Percentiles rank a stretch among this genome's conserved stretches.
Conservation (phyloP, 2,888 invertebrate genomes). For the Pyrocoelia pectoralis region DNA sequence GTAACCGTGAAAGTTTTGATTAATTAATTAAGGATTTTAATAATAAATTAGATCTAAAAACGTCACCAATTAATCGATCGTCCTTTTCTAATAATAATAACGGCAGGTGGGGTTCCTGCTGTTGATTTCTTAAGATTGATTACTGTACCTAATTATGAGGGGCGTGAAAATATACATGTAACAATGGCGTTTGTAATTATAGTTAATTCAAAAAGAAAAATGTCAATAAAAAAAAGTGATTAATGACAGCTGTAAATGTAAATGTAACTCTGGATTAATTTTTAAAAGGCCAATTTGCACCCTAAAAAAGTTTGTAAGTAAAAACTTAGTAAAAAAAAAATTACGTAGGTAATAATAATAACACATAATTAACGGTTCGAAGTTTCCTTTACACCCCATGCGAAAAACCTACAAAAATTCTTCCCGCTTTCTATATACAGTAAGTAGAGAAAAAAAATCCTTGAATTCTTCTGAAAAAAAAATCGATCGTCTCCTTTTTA, state of each 20-base stretch:
- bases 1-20: no score
- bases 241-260: neutral
- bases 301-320: no score
- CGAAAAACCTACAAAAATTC: neutral
- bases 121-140: slow-evolving; percentile 1
- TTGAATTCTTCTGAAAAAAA: neutral
- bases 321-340: no score
- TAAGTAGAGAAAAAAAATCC: neutral
- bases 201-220: neutral
- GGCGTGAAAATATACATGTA: neutral
- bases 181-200: neutral
- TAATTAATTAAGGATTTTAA: no score
- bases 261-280: no score
- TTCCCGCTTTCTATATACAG: slow-evolving; percentile 2
- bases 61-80: neutral
- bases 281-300: no score
- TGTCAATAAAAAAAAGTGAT: neutral
- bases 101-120: neutral
- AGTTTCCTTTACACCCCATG: no score
- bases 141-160: neutral
- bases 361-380: no score
- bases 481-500: slow-evolving; percentile 22
- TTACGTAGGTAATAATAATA: no score
- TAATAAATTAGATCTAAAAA: no score
- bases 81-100: no score